phyloP scores from a whole-genome alignment of 2,888 invertebrate genomes.

The Eilema sororculum region DNA sequence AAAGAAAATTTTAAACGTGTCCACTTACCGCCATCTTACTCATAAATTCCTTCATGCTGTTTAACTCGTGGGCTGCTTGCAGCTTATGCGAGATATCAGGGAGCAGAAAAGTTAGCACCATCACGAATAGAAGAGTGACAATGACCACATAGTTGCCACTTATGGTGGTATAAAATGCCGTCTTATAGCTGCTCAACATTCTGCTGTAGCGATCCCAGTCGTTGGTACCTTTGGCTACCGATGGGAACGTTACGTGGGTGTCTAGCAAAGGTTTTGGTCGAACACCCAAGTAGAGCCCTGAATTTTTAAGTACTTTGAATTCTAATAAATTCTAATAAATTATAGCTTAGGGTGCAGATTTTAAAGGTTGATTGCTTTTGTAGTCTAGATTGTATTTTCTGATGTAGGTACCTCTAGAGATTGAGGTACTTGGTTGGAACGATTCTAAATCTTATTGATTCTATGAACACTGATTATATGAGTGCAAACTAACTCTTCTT shows the following conservation, averaged over 20 bases:
- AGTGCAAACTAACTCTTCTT: no score
- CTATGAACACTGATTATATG: no score
- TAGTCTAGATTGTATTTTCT: neutral
- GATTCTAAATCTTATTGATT: no score
- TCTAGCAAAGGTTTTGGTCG: constrained; percentile 10
- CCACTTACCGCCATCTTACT: constrained; percentile 65
- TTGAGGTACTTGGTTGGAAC: no score
- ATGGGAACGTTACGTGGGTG: neutral
- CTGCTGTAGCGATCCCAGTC: constrained; percentile 31
- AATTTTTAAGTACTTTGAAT: neutral
- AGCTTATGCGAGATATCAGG: constrained; percentile 69
- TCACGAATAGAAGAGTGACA: constrained; percentile 59
- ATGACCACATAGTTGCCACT: constrained; percentile 59
- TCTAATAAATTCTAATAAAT: no score
- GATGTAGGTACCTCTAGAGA: no score
- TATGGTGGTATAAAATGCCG: constrained; percentile 49
- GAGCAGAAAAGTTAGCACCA: constrained; percentile 66
- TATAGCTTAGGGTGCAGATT: neutral
- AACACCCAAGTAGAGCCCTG: constrained; percentile 27
- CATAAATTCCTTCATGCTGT: constrained; percentile 66
- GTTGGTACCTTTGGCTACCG: neutral
- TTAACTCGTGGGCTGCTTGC: constrained; percentile 63
- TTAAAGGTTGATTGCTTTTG: neutral
- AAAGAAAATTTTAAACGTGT: neutral
- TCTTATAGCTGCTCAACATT: constrained; percentile 43